Conservation (phyloP, 2,113 vertebrate species). For the Porphyrio hochstetteri region DNA sequence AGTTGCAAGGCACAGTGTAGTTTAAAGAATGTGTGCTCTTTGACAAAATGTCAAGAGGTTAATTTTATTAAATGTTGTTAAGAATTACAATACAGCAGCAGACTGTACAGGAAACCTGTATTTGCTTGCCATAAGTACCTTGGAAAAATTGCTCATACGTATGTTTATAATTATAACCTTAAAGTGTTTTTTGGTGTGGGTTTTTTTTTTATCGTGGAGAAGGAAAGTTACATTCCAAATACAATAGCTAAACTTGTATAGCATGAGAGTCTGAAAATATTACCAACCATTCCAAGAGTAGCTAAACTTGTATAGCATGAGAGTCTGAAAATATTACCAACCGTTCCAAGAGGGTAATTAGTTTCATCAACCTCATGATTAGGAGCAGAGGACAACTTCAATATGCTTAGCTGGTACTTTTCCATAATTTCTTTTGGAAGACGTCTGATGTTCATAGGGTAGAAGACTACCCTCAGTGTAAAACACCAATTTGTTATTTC, state of each 20-base stretch:
- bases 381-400: neutral
- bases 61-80: neutral
- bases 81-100: neutral
- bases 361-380: neutral
- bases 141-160: neutral
- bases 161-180: neutral
- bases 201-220: neutral
- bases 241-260: neutral
- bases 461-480: neutral
- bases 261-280: too few species aligned
- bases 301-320: neutral
- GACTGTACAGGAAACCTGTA: neutral
- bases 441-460: neutral
- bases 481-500: neutral
- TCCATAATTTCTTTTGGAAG: neutral
- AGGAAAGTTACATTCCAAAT: neutral
- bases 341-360: neutral
- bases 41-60: neutral
- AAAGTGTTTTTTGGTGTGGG: too few species aligned
- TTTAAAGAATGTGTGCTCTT: neutral
- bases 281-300: neutral
- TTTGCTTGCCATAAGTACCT: neutral
- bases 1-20: neutral
- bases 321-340: neutral
- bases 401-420: neutral